A percentile compares a stretch with the other conserved stretches of the same genome.
Conservation (phyloP, 2,113 vertebrate species). For the Thermophis baileyi region DNA sequence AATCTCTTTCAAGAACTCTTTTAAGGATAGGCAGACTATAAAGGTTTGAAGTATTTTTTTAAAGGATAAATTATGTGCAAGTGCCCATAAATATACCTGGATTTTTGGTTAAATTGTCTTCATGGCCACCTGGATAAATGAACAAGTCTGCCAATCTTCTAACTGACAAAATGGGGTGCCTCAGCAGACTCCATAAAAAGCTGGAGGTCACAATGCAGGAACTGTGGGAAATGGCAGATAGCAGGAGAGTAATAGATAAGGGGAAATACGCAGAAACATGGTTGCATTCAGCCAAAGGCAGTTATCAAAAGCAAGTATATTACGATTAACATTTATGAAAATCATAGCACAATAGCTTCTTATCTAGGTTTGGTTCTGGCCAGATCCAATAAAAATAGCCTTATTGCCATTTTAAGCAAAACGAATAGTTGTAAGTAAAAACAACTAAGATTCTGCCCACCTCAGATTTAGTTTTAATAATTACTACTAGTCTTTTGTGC, state of each 20-base stretch:
- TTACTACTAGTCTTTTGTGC: background rate
- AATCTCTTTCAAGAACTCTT: background rate
- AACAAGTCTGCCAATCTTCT: background rate
- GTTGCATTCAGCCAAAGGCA: background rate
- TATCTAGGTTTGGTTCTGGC: background rate
- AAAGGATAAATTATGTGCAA: background rate
- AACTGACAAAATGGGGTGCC: background rate
- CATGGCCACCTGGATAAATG: background rate
- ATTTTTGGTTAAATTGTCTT: background rate
- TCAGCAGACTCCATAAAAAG: too few species aligned
- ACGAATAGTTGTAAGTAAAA: background rate
- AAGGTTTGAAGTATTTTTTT: background rate
- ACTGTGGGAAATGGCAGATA: background rate
- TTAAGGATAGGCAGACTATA: background rate
- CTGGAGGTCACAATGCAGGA: background rate
- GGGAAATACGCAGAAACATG: background rate
- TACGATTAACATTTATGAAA: background rate
- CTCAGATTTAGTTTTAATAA: background rate
- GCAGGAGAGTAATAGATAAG: background rate
- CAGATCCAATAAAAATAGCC: background rate
- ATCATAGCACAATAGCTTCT: background rate
- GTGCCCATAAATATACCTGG: background rate
- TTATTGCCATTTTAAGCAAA: background rate
- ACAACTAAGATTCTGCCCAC: background rate
- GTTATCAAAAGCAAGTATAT: background rate